Base-by-base conservation (phyloP, 2,888 invertebrate genomes). In the Notodonta dromedarius region DNA sequence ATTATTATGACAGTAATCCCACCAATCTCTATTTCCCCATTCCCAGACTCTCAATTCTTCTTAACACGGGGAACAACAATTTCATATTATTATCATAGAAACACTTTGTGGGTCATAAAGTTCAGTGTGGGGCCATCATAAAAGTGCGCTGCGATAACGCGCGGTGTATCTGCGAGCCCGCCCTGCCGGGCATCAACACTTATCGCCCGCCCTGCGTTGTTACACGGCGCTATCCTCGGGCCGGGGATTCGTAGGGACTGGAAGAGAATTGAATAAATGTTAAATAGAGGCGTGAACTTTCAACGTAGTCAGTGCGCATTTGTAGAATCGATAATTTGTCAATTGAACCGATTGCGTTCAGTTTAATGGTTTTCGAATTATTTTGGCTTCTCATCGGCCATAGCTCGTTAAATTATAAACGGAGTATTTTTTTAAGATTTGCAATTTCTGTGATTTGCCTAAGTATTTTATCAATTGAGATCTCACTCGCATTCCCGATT, bases 151-250 rank as follows among this genome's bases (percentile, higher is more conserved):
- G 44, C 24, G 56, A 44, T 56, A 44, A 5, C 69, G 73, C 69
- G 73, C 74, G 69, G 74, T 74, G 70, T 24, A 24, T 75, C 74
- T 74, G 66, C 70, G 62, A 76, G 70, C 79, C 71, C 71, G 69
- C 67, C 68, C 63, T 56, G 55, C 63, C 40, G 56, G 66, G 59
- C 62, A 61, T 70, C 64, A 65, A 76, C 77, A 79, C 78, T 81
- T 79, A 81, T 81, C 79, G 70, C 68, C 65, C 65, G 66, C 62
- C 67, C 69, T 67, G 74, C 24, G 24, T 69, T 74, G 74, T 74
- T 65, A 66, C 71, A 67, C 60, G 54, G 57, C 60, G 59, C 53
- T 62, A 58, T 54, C 64, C 66, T 62, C 58, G 65, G 53, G 62
- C 64, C 66, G 62, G 59, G 65, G 53, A 63, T 24, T 2, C 11